A percentile compares a stretch with the other conserved stretches of the same genome.
Conservation (phyloP, 2,888 invertebrate species). For the Hydriomena furcata region DNA sequence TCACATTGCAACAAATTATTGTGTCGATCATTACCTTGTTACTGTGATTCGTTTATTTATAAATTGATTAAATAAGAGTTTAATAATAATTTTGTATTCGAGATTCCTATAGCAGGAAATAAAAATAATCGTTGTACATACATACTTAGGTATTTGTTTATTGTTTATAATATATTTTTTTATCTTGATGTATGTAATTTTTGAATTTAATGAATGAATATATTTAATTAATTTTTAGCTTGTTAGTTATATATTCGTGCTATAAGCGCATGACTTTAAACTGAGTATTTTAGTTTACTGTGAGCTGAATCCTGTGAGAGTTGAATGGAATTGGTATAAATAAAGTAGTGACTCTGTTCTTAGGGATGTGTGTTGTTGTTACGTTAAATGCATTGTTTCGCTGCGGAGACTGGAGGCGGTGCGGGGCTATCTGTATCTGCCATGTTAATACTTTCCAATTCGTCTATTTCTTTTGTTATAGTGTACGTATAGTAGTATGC, state of each 20-base stretch:
- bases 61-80: constrained; percentile 35
- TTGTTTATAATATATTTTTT: constrained; percentile 53
- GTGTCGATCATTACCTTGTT: constrained; percentile 60
- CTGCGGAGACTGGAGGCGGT: constrained; percentile 17
- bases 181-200: constrained; percentile 48
- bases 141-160: constrained; percentile 48
- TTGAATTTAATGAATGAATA: constrained; percentile 34
- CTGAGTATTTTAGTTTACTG: constrained; percentile 62
- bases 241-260: constrained; percentile 68
- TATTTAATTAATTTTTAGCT: constrained; percentile 42
- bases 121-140: constrained; percentile 44
- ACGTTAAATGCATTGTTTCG: constrained; percentile 19
- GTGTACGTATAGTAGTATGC: constrained; percentile 10
- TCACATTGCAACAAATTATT: constrained; percentile 60
- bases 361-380: constrained; percentile 44
- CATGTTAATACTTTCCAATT: constrained; percentile 13
- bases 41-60: constrained; percentile 79
- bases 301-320: constrained; percentile 60
- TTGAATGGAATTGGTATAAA: constrained; percentile 70
- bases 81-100: constrained; percentile 57
- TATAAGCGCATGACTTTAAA: constrained; percentile 76
- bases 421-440: constrained; percentile 27
- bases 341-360: constrained; percentile 44
- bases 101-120: constrained; percentile 54
- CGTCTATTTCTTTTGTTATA: constrained; percentile 11